A percentile compares a stretch with the other conserved stretches of the same genome.
phyloP scores from a whole-genome alignment of 1,140 invertebrate species.

The Atta texana region DNA sequence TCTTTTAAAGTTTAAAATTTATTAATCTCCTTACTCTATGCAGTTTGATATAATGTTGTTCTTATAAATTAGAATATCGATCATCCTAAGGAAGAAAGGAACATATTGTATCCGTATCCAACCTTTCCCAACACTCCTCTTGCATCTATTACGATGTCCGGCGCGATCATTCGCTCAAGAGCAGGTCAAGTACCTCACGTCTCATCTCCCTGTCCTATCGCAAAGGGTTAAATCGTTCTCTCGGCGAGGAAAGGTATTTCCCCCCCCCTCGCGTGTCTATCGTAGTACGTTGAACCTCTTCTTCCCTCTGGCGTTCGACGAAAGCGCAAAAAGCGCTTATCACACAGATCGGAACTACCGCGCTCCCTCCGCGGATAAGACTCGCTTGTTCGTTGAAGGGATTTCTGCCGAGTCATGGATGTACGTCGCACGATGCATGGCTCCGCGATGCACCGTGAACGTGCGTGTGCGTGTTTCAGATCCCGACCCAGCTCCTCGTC shows the following conservation, averaged over 20 bases:
- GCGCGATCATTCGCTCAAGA: constrained; percentile 14
- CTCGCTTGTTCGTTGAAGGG: constrained; percentile 21
- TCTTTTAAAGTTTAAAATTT: background rate
- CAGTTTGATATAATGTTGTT: background rate
- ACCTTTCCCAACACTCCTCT: background rate
- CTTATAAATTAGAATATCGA: background rate
- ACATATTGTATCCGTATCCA: background rate
- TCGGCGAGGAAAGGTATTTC: constrained; percentile 15
- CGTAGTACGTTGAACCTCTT: constrained; percentile 50
- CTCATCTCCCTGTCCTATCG: constrained; percentile 23
- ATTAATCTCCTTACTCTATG: background rate
- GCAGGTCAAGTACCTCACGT: constrained; percentile 11
- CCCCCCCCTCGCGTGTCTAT: constrained; percentile 27
- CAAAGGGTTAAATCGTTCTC: constrained; percentile 15
- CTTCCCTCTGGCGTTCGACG: constrained; percentile 32
- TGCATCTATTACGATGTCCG: background rate
- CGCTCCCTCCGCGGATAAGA: constrained; percentile 15
- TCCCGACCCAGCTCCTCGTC: constrained; percentile 62
- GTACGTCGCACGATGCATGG: constrained; percentile 46
- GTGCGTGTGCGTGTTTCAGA: constrained; percentile 55
- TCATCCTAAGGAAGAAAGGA: background rate
- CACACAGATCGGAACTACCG: constrained; percentile 48
- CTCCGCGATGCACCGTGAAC: constrained; percentile 18
- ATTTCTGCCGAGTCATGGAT: constrained; percentile 57
- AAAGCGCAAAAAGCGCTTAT: constrained; percentile 61